A percentile compares a stretch with the other conserved stretches of the same genome.
Conservation (phyloP, 2,113 vertebrate genomes). For the Madoqua kirkii region DNA sequence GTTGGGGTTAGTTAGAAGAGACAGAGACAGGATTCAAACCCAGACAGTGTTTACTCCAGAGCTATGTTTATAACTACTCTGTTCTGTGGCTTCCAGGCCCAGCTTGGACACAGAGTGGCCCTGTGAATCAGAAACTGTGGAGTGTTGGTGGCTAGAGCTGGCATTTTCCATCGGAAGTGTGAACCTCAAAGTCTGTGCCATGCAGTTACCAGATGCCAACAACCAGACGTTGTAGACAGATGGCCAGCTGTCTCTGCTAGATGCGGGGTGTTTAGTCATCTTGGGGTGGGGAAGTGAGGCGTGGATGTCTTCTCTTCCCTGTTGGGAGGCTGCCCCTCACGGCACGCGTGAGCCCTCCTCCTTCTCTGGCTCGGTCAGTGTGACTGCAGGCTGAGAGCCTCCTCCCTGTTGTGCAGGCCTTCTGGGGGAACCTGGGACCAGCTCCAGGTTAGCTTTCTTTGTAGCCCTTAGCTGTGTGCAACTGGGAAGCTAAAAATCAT, state of each 20-base stretch:
- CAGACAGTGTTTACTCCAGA: not conserved
- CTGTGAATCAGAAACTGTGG: not conserved
- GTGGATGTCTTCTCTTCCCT: not conserved
- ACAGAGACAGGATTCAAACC: constrained; percentile 23
- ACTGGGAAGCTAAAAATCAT: not conserved
- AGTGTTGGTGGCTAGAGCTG: not conserved
- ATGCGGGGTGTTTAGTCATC: not conserved
- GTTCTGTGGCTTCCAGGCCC: not conserved
- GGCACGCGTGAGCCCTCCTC: not conserved
- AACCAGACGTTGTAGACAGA: constrained; percentile 1
- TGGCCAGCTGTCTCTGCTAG: constrained; percentile 10
- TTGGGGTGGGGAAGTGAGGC: not conserved
- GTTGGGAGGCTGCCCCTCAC: not conserved
- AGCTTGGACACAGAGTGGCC: not conserved
- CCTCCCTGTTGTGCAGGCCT: not conserved
- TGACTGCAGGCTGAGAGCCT: not conserved
- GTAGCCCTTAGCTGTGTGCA: not conserved
- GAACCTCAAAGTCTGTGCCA: not conserved
- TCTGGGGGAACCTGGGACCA: not conserved
- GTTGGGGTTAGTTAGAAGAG: not conserved
- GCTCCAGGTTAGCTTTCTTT: not conserved
- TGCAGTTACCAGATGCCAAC: not conserved
- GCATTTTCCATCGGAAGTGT: not conserved
- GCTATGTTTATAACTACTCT: not conserved
- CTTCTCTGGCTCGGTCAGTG: not conserved